phyloP scores from a whole-genome alignment of 1,140 invertebrate genomes.

The Elymnias hypermnestra region DNA sequence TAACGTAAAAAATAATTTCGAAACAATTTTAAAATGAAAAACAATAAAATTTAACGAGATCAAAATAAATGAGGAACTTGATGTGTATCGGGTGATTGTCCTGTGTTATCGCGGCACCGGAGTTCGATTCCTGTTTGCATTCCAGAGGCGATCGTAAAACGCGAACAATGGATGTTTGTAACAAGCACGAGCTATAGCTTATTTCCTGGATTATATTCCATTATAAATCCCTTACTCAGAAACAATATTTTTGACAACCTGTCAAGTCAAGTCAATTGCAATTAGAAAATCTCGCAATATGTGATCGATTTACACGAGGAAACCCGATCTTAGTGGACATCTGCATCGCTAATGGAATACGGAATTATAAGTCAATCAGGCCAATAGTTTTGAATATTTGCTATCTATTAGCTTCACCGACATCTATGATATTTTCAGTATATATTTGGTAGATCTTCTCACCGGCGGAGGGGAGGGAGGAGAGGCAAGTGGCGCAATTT shows the following conservation, averaged over 20 bases:
- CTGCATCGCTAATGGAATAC: too few species aligned
- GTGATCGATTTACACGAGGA: too few species aligned
- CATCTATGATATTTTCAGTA: too few species aligned
- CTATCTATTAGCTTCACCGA: too few species aligned
- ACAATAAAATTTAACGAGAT: constrained; percentile 12
- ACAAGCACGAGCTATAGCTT: constrained; percentile 5
- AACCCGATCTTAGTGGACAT: too few species aligned
- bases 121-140: constrained; percentile 52
- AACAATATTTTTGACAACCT: neutral
- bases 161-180: constrained; percentile 31
- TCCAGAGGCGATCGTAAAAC: constrained; percentile 42
- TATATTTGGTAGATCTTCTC: too few species aligned
- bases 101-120: constrained; percentile 33
- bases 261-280: too few species aligned
- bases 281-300: too few species aligned
- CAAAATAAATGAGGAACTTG: constrained; percentile 8
- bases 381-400: too few species aligned
- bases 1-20: neutral
- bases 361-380: too few species aligned
- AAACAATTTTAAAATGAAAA: neutral
- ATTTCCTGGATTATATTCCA: constrained; percentile 18
- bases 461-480: too few species aligned
- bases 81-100: constrained; percentile 28
- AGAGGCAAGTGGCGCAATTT: too few species aligned
- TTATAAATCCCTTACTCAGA: neutral